phyloP scores from a whole-genome alignment of 2,888 invertebrate genomes.

The Dusona sp. region DNA sequence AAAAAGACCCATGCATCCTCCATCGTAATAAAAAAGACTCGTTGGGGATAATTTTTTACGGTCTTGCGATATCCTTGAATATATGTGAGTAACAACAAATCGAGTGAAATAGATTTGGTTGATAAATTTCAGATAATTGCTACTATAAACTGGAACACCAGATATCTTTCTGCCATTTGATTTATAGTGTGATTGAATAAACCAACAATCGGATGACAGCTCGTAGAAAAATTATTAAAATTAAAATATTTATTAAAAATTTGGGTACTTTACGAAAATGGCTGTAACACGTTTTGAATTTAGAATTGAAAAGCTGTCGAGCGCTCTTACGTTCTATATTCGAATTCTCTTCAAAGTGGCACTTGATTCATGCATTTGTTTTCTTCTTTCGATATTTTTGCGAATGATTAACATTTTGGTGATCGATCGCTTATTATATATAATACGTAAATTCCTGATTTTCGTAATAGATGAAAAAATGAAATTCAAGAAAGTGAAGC shows the following conservation, averaged over 20 bases:
- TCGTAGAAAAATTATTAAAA: neutral
- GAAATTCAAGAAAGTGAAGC: neutral
- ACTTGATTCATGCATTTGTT: neutral
- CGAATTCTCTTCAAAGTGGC: no score
- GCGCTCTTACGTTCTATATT: no score
- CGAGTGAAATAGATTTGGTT: conserved; percentile 1
- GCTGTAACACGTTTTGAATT: no score
- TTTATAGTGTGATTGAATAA: no score
- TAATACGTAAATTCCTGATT: neutral
- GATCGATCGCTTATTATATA: neutral
- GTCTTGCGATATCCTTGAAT: neutral
- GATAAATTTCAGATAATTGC: neutral
- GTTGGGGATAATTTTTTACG: neutral
- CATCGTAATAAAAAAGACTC: neutral
- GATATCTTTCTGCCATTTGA: no score
- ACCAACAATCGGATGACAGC: no score
- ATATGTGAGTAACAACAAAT: conserved; percentile 25
- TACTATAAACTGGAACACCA: no score
- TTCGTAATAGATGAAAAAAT: neutral
- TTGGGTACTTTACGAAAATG: no score
- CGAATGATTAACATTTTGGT: neutral
- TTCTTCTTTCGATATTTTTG: neutral
- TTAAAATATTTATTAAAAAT: neutral
- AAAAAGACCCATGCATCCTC: no score
- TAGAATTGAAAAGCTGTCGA: no score